Base-by-base conservation (phyloP, 2,888 invertebrate genomes). In the Drosophila lacicola region DNA sequence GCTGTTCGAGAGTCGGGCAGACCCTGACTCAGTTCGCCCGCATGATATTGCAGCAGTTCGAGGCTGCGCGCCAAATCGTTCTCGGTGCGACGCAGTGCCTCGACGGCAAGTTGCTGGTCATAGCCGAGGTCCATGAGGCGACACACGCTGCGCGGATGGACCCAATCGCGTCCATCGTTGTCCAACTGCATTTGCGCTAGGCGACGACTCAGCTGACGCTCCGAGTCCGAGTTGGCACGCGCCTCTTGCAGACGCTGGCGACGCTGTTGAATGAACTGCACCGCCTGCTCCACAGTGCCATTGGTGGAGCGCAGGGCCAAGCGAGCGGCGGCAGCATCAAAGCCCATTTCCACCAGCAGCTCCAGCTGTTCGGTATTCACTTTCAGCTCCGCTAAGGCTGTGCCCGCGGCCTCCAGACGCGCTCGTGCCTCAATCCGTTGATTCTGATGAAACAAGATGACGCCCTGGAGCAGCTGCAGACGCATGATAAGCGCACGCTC, bases 361-460 rank as follows among this genome's bases (percentile, higher is more conserved):
- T 91, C 78, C 21, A 95, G 85, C 69, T 93, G 93, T 5, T 45
- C 58, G 60, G 94, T 94, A 85, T 95, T 94, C 0, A 95, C 94
- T 90, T 95, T 94, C 5, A 97, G 90, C 1, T 92, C 91, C 34
- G 92, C 92, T 17, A 97, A 91, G 80, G 96, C 96, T 0, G 82
- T 72, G 82, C 95, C 94, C 0, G 95, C 96, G 77, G 93, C 92
- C 29, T 93, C 93, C 1, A 97, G 92, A 46, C 96, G 92, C 0
- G 90, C 87, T 41, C 92, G 92, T 0, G 97, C 95, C 70, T 95
- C 95, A 0, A 92, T 91, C 0, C 95, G 92, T 58, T 94, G 94
- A 90, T 96, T 96, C 92, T 96, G 95, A 90, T 97, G 96, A 88
- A 95, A 97, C 0, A 95, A 93, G 14, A 96, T 94, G 62, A 97